These are phyloP conservation scores for Mongoloraphidia duomilia DNA, from an alignment of 2,888 invertebrate species.

Conservation along the genomic window DNA sequence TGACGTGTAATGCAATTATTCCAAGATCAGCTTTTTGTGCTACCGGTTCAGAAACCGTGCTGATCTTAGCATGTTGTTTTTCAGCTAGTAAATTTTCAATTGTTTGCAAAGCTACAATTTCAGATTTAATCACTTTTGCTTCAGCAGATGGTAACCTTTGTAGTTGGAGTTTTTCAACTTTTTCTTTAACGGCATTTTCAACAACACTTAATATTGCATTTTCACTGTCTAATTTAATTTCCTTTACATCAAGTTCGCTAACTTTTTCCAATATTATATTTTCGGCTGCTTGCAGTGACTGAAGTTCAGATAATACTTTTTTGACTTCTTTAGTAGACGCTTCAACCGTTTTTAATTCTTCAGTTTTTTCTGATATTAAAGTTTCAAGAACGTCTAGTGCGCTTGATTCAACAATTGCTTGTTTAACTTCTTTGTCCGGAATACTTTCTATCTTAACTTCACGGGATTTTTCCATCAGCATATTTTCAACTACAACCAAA, in stretches of 20 bases:
- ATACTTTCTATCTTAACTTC: too few species aligned
- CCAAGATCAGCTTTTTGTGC: too few species aligned
- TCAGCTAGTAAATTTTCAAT: neutral
- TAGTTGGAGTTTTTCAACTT: neutral
- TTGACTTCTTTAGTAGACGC: slow-evolving; percentile 12
- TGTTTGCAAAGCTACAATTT: neutral
- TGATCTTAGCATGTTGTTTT: too few species aligned
- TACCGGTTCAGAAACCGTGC: too few species aligned
- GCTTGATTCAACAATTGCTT: too few species aligned
- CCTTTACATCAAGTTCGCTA: slow-evolving; percentile 2
- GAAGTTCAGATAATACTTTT: slow-evolving; percentile 13
- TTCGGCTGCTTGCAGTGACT: slow-evolving; percentile 22
- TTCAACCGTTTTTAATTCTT: too few species aligned
- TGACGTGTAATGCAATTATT: neutral
- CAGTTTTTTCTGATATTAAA: too few species aligned
- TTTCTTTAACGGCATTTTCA: neutral
- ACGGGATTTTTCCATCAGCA: too few species aligned
- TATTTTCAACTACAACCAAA: too few species aligned
- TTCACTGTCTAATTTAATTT: neutral
- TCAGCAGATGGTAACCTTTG: neutral
- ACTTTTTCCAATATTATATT: slow-evolving; percentile 13
- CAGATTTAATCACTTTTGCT: neutral
- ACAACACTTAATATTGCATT: neutral
- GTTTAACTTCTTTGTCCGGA: too few species aligned
- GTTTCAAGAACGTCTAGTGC: too few species aligned